phyloP scores from a whole-genome alignment of 1,140 invertebrate genomes.

The Drosophila kohkoa region DNA sequence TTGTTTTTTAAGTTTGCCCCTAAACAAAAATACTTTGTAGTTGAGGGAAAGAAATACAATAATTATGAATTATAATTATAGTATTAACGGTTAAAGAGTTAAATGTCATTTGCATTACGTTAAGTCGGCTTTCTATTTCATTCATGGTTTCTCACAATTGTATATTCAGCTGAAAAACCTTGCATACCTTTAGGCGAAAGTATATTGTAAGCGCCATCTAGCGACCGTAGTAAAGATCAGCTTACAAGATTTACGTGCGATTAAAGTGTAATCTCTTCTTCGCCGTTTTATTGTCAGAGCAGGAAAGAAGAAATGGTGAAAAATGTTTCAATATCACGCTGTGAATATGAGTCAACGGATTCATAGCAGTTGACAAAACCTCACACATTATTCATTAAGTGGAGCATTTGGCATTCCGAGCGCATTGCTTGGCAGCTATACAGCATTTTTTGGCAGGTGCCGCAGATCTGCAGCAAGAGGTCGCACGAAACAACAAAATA shows the following conservation, averaged over 20 bases:
- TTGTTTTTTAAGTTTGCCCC: too few relatives aligned
- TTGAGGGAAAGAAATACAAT: too few relatives aligned
- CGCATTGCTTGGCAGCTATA: constrained; percentile 52
- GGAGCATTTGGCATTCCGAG: constrained; percentile 41
- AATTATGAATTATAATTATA: too few relatives aligned
- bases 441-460: constrained; percentile 62
- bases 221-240: background rate
- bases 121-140: too few relatives aligned
- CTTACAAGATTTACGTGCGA: background rate
- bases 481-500: constrained; percentile 12
- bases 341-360: background rate
- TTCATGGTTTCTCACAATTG: too few relatives aligned
- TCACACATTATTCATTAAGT: constrained; percentile 18
- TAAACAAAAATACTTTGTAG: too few relatives aligned
- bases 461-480: constrained; percentile 25
- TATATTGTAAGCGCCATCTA: constrained; percentile 21
- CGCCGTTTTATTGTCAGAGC: background rate
- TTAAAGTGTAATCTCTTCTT: background rate
- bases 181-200: constrained; percentile 22
- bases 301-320: background rate
- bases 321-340: background rate
- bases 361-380: background rate
- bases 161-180: background rate
- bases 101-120: too few relatives aligned
- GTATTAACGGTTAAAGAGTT: too few relatives aligned